Conservation (phyloP, 2,113 vertebrate species). For the Sula dactylatra region DNA sequence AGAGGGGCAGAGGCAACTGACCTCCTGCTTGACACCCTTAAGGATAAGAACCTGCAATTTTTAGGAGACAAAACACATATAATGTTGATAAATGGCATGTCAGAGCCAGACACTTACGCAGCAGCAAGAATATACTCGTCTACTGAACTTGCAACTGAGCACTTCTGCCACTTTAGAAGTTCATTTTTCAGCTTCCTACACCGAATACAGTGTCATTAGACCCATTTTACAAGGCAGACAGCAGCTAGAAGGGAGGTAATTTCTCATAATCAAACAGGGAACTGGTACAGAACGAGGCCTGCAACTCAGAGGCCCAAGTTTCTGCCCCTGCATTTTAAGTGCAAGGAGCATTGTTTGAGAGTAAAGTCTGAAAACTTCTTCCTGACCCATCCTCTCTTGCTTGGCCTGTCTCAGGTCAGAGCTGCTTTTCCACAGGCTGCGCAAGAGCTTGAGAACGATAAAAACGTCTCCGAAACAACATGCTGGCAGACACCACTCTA, state of each 20-base stretch:
- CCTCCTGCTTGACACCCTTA: constrained; percentile 89
- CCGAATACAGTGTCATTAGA: not conserved
- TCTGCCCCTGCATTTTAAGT: not conserved
- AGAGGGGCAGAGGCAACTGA: constrained; percentile 86
- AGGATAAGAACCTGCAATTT: constrained; percentile 87
- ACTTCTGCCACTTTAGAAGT: not conserved
- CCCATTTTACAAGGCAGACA: not conserved
- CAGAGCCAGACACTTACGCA: not conserved
- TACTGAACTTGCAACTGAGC: not conserved
- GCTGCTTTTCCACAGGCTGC: not conserved
- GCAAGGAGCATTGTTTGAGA: not conserved
- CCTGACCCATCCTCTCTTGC: not conserved
- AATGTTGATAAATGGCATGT: not conserved
- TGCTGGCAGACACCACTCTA: not conserved
- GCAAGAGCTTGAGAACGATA: not conserved
- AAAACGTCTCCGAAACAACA: not conserved
- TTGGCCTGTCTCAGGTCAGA: not conserved
- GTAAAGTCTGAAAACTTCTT: not conserved
- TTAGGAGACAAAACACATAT: not conserved
- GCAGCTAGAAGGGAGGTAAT: not conserved
- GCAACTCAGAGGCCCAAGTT: not conserved
- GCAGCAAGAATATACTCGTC: not conserved
- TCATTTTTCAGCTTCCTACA: not conserved
- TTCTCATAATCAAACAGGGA: not conserved
- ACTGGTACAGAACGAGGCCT: not conserved